A percentile compares a stretch with the other conserved stretches of the same genome.
These are phyloP conservation scores for Metallyticus violacea DNA, from an alignment of 2,888 invertebrate species.

Conservation along the genomic window DNA sequence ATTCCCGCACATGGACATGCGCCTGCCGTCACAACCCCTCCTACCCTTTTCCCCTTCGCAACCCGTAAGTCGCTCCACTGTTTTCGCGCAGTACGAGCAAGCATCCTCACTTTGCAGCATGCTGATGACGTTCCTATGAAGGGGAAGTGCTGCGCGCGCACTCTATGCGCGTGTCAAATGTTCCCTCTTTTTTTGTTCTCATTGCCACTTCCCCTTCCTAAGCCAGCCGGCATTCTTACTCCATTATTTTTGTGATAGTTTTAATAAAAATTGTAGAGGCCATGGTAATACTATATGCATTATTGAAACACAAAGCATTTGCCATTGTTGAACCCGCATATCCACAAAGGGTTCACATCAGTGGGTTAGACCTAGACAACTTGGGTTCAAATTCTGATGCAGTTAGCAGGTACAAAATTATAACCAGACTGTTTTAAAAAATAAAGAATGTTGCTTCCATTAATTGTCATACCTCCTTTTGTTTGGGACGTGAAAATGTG, in stretches of 20 bases:
- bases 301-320: neutral
- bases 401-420: neutral
- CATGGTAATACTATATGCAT: neutral
- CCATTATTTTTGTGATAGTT: neutral
- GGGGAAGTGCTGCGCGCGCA: constrained; percentile 27
- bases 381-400: neutral
- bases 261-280: neutral
- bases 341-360: neutral
- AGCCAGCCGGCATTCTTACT: neutral
- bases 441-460: no score
- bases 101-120: neutral
- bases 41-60: no score
- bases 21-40: neutral
- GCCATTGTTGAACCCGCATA: neutral
- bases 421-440: no score
- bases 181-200: no score
- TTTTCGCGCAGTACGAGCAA: neutral
- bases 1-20: constrained; percentile 13
- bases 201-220: no score
- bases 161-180: constrained; percentile 4
- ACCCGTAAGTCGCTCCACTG: no score
- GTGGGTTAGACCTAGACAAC: neutral
- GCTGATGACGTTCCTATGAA: no score
- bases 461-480: no score
- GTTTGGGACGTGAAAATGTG: no score